These are phyloP conservation scores for Barbus barbus DNA, from an alignment of 2,113 vertebrate species.

Conservation along the genomic window DNA sequence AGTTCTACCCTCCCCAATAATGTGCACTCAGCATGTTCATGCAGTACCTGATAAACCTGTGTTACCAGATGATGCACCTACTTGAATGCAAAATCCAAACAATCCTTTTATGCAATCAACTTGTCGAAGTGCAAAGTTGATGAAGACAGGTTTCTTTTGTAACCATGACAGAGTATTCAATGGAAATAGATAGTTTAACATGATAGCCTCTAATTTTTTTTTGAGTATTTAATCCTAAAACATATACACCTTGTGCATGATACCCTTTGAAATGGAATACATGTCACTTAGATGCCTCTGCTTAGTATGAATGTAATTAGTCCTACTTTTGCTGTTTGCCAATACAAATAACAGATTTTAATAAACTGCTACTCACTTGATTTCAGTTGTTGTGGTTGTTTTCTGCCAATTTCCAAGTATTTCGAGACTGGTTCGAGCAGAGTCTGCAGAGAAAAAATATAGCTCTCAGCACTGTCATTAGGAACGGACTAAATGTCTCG, in stretches of 20 bases:
- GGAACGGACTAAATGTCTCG: neutral
- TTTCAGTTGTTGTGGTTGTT: neutral
- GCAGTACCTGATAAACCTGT: constrained; percentile 7
- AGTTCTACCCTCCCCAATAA: neutral
- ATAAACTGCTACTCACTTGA: neutral
- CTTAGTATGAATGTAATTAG: neutral
- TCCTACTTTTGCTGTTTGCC: neutral
- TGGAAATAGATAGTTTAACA: neutral
- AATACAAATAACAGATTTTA: neutral
- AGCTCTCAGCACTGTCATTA: neutral
- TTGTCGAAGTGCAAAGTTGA: neutral
- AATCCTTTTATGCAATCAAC: constrained; percentile 4
- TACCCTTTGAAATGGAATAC: neutral
- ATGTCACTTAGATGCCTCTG: neutral
- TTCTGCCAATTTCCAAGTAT: neutral
- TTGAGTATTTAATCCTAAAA: constrained; percentile 34
- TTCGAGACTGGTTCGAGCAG: neutral
- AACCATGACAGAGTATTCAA: neutral
- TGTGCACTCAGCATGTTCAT: neutral
- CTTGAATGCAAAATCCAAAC: neutral
- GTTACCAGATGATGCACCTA: neutral
- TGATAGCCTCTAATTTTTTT: constrained; percentile 6
- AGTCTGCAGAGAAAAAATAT: neutral
- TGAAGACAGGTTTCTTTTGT: neutral
- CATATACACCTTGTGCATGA: neutral